Evolutionary conservation across 2,888 invertebrate species (phyloP).

Genomic region (Polydrusus tereticollis): DNA sequence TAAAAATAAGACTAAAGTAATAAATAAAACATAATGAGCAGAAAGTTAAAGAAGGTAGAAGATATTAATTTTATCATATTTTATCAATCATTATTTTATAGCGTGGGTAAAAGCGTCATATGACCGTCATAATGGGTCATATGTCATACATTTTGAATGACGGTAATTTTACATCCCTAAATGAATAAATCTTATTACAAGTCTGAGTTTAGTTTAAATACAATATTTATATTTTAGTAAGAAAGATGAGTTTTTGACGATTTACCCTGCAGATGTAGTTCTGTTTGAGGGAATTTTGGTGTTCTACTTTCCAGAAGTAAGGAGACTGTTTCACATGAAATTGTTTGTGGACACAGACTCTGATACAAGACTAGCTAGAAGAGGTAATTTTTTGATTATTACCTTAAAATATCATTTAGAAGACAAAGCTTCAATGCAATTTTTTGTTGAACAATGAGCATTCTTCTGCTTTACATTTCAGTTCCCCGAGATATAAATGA

Average conservation of each 20-base stretch:
- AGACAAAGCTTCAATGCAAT: background rate
- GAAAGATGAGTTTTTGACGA: slow-evolving; percentile 78
- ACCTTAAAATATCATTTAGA: background rate
- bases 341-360: slow-evolving; percentile 99
- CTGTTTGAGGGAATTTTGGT: slow-evolving; percentile 98
- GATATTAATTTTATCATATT: no score
- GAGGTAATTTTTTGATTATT: slow-evolving; percentile 75
- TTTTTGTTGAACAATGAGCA: background rate
- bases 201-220: background rate
- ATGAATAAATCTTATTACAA: background rate
- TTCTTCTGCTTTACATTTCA: slow-evolving; percentile 65
- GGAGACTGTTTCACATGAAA: slow-evolving; percentile 98
- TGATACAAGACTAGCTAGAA: slow-evolving; percentile 93
- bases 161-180: no score
- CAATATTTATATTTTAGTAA: slow-evolving; percentile 67
- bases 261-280: slow-evolving; percentile 97
- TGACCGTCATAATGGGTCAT: no score
- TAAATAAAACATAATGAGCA: no score
- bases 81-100: no score
- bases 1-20: no score
- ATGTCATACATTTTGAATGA: no score
- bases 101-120: no score
- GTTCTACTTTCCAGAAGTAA: slow-evolving; percentile 95
- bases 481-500: slow-evolving; percentile 97
- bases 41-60: no score